Conservation (phyloP, 2,113 vertebrate species). For the Ciconia maguari region DNA sequence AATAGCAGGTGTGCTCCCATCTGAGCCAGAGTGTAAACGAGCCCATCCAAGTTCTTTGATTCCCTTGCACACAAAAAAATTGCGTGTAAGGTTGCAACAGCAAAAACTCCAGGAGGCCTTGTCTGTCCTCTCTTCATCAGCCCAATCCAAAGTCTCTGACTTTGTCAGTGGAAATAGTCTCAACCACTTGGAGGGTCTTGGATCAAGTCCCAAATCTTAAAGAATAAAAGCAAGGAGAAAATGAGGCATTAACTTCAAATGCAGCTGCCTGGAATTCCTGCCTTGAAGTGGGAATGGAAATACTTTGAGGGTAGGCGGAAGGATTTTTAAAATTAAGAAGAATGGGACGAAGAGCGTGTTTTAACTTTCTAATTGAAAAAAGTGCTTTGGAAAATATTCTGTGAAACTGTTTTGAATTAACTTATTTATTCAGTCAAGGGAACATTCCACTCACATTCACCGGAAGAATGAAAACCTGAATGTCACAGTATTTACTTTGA, state of each 20-base stretch:
- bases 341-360: background rate
- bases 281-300: constrained; percentile 14
- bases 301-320: background rate
- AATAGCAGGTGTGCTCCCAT: background rate
- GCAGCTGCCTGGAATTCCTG: constrained; percentile 36
- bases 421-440: constrained; percentile 11
- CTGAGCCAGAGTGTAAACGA: background rate
- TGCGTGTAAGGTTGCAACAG: background rate
- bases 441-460: background rate
- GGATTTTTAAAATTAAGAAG: background rate
- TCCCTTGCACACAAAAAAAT: background rate
- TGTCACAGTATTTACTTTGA: background rate
- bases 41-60: background rate
- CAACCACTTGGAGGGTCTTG: constrained; percentile 3
- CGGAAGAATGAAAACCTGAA: background rate
- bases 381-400: background rate
- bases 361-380: constrained; percentile 9
- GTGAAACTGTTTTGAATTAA: constrained; percentile 50
- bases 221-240: constrained; percentile 34
- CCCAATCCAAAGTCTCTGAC: background rate
- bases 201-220: background rate
- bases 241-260: constrained; percentile 16
- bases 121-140: background rate
- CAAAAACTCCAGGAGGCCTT: background rate
- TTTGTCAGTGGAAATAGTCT: background rate